phyloP scores from a whole-genome alignment of 2,888 invertebrate species.

The Drosophila ustulata region DNA sequence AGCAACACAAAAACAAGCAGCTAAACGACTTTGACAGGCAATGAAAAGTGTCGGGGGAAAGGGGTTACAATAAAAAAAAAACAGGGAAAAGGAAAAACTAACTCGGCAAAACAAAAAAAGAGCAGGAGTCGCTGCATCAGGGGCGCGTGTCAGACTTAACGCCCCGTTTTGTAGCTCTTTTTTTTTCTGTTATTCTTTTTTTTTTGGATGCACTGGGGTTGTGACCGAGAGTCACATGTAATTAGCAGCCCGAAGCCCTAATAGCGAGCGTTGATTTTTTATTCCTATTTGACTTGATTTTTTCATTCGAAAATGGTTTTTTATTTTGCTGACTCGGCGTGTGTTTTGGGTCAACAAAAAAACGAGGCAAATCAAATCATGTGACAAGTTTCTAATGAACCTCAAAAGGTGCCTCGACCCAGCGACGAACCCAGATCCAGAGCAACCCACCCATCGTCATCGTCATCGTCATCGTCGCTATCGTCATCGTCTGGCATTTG shows the following conservation, averaged over 20 bases:
- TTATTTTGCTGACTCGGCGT: conserved; percentile 12
- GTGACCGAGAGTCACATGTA: conserved; percentile 62
- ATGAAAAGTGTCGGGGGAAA: conserved; percentile 54
- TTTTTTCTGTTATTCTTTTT: conserved; percentile 20
- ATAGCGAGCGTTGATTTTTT: conserved; percentile 35
- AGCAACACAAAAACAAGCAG: conserved; percentile 35
- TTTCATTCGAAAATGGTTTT: conserved; percentile 28
- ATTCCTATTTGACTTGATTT: conserved; percentile 28
- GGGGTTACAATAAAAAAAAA: conserved; percentile 19
- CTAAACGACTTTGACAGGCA: conserved; percentile 72
- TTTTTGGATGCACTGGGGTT: conserved; percentile 37
- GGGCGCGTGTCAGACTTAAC: conserved; percentile 67
- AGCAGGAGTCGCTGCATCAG: conserved; percentile 39
- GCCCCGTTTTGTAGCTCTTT: conserved; percentile 30
- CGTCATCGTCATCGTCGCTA: not conserved
- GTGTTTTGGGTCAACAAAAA: conserved; percentile 9
- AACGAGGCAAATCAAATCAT: conserved; percentile 72
- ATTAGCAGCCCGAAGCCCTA: conserved; percentile 62
- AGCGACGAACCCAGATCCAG: conserved; percentile 1
- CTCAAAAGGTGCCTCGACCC: conserved; percentile 50
- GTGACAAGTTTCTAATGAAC: conserved; percentile 79
- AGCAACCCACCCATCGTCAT: conserved; percentile 24
- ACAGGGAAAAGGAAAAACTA: conserved; percentile 19
- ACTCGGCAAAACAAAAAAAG: conserved; percentile 23
- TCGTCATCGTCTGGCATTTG: conserved; percentile 55